phyloP scores from a whole-genome alignment of 2,113 vertebrate species.

The Corydoras sp. region DNA sequence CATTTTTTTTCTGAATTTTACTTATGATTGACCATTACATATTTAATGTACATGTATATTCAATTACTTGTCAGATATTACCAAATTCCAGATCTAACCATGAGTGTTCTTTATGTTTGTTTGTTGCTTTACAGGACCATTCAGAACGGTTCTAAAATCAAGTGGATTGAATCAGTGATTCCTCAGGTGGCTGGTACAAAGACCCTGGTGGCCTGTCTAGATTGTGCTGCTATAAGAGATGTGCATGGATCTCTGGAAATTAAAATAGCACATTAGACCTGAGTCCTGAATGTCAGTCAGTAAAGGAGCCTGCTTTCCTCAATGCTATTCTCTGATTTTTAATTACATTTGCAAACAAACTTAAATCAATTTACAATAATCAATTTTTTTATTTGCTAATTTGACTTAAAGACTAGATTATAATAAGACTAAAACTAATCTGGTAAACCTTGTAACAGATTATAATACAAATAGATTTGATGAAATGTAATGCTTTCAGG shows the following conservation, averaged over 20 bases:
- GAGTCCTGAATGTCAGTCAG: neutral
- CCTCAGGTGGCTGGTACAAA: conserved; percentile 59
- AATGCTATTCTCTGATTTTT: neutral
- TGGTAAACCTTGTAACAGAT: neutral
- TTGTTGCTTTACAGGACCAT: conserved; percentile 36
- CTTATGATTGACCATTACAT: too few species aligned
- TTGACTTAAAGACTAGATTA: too few species aligned
- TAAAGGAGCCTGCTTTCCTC: neutral
- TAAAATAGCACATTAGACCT: neutral
- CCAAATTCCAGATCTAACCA: too few species aligned
- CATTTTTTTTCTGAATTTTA: too few species aligned
- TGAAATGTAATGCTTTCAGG: too few species aligned
- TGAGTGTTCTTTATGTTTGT: conserved; percentile 52
- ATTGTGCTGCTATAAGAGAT: conserved; percentile 49
- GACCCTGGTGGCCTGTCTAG: conserved; percentile 70
- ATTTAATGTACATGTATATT: too few species aligned
- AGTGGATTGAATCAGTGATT: conserved; percentile 64
- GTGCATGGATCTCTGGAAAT: conserved; percentile 59
- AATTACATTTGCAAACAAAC: neutral
- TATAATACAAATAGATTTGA: neutral
- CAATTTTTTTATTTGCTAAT: too few species aligned
- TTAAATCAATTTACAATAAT: too few species aligned
- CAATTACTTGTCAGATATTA: too few species aligned
- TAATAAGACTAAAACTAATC: too few species aligned
- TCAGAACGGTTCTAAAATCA: conserved; percentile 39